Percentiles rank a stretch among this genome's conserved stretches.
These are phyloP conservation scores for Sinocyclocheilus grahami DNA, from an alignment of 2,113 vertebrate species.

Conservation along the genomic window DNA sequence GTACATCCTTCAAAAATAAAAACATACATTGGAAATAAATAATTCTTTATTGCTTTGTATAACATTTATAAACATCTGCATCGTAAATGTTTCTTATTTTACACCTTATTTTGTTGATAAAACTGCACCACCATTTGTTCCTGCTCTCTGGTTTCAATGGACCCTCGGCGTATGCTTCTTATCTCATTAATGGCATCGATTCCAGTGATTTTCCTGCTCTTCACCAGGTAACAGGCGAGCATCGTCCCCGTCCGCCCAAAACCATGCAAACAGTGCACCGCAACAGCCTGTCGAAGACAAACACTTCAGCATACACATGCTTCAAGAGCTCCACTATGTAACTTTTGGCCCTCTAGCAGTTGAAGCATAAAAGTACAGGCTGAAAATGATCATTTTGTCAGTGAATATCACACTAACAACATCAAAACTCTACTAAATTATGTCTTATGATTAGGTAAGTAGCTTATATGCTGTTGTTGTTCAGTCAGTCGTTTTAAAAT, in stretches of 20 bases:
- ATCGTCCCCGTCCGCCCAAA: constrained; percentile 90
- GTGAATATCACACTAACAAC: too few relatives aligned
- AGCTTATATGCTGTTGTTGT: too few relatives aligned
- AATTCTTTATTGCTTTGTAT: background rate
- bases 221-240: constrained; percentile 93
- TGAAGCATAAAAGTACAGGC: too few relatives aligned
- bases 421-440: too few relatives aligned
- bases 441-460: too few relatives aligned
- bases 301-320: background rate
- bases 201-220: constrained; percentile 72
- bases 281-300: constrained; percentile 79
- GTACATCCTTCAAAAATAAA: background rate
- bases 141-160: constrained; percentile 90
- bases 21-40: background rate
- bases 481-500: too few relatives aligned
- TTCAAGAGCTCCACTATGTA: background rate
- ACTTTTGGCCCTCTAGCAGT: too few relatives aligned
- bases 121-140: constrained; percentile 88
- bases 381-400: too few relatives aligned
- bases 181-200: constrained; percentile 85
- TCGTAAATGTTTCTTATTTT: background rate
- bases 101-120: constrained; percentile 75
- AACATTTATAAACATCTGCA: background rate
- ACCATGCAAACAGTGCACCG: constrained; percentile 89
- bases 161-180: constrained; percentile 81